Base-by-base conservation (phyloP, 1,140 invertebrate genomes). In the Tigriopus japonicus region DNA sequence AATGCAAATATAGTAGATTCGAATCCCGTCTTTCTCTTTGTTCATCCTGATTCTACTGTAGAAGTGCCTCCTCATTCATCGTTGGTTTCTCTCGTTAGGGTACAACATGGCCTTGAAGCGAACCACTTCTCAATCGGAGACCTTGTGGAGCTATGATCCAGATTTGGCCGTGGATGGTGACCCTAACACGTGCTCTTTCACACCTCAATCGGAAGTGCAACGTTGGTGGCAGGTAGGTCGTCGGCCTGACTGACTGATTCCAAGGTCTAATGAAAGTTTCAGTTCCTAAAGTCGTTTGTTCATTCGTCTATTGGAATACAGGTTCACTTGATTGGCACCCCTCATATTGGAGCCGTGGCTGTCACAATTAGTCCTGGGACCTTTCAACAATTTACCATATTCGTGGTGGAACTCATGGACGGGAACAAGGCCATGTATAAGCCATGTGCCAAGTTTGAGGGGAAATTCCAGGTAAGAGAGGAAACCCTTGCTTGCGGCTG, bases 151-250 rank as follows among this genome's bases (percentile, higher is more conserved):
- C 19, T 72, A 71, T 62, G 62, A 63, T 1, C 65, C 71, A 2
- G 54, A 65, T n/a, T 62, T 69, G 56, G 69, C 71, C 7, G 68
- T 70, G 0, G 71, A 72, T 60, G 69, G 69, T 0, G 66, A 70
- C 52, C 49, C 62, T 0, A 64, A 67, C 41, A 69, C 69, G 0
- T 72, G 71, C 55, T 67, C 67, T 53, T 71, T 70, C 62, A 70
- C 68, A 0, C 68, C 69, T 17, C 63, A 65, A 21, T 64, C 63
- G 6, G 62, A 65, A 1, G 66, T 68, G 13, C 66, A 67, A 10
- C 58, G 71, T n/a, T 71, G 71, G 71, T 69, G 71, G 68, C 68
- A 71, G 58, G 65, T 72, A 6, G 67, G 71, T 49, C 63, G n/a
- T n/a, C n/a, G n/a, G n/a, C n/a, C n/a, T n/a, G n/a, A n/a, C n/a